phyloP scores from a whole-genome alignment of 2,888 invertebrate species.

The Lordiphosa andalusiaca region DNA sequence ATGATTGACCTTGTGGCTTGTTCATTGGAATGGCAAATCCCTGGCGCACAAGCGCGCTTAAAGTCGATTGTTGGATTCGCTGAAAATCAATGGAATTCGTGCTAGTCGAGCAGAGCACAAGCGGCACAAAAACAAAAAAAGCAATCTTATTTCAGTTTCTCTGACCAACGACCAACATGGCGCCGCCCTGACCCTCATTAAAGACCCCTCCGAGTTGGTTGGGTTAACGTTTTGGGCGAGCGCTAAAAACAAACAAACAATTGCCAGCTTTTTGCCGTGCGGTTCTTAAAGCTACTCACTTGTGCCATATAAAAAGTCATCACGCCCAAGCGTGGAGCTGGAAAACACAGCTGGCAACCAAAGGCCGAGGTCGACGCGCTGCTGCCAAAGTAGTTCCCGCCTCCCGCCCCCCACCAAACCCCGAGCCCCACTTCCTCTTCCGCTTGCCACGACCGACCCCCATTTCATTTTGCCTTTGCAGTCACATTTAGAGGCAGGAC shows the following conservation, averaged over 20 bases:
- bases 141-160: too few species aligned
- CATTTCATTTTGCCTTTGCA: too few species aligned
- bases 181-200: constrained; percentile 4
- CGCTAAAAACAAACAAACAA: constrained; percentile 7
- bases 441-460: too few species aligned
- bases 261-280: constrained; percentile 8
- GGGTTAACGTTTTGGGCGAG: constrained; percentile 1
- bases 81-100: too few species aligned
- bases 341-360: constrained; percentile 10
- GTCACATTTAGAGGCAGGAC: not conserved
- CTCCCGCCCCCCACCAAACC: constrained; percentile 5
- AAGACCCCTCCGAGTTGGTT: not conserved
- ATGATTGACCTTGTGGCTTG: not conserved
- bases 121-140: too few species aligned
- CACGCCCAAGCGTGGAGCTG: constrained; percentile 4
- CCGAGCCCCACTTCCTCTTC: constrained; percentile 5
- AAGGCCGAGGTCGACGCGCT: constrained; percentile 16
- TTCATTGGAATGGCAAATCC: not conserved
- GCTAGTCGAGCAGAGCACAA: too few species aligned
- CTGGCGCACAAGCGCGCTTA: too few species aligned
- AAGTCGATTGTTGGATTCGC: too few species aligned
- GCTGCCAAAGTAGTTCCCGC: constrained; percentile 9
- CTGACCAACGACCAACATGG: not conserved
- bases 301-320: constrained; percentile 10
- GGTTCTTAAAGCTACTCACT: constrained; percentile 11